Evolutionary conservation across 2,888 invertebrate genomes (phyloP).

Genomic region (Ctenicera cuprea): DNA sequence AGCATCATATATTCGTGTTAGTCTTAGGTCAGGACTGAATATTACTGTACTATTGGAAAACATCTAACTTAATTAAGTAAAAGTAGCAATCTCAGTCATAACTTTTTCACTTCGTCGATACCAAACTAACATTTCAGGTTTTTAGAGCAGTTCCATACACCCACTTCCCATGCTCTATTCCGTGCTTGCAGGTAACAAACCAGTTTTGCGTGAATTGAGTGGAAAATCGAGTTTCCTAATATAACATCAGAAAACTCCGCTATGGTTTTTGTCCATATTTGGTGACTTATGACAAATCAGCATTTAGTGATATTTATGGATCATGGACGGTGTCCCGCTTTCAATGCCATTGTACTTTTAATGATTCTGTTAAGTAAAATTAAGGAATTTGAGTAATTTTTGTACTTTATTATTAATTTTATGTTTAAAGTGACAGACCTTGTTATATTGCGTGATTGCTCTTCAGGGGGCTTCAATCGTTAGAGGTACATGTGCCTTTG

Average conservation of each 20-base stretch:
- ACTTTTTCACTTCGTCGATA: background rate
- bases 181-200: constrained; percentile 17
- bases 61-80: background rate
- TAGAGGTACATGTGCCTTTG: too few species aligned
- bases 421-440: too few species aligned
- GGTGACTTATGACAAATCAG: constrained; percentile 3
- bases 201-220: constrained; percentile 27
- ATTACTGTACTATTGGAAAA: background rate
- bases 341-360: background rate
- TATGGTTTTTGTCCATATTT: constrained; percentile 13
- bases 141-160: constrained; percentile 13
- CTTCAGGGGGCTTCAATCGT: too few species aligned
- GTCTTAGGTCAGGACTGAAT: background rate
- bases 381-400: too few species aligned
- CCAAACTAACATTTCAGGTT: background rate
- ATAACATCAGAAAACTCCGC: constrained; percentile 6
- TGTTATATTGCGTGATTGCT: too few species aligned
- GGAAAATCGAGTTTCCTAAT: constrained; percentile 27
- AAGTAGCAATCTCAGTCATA: background rate
- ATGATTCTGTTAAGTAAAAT: too few species aligned
- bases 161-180: constrained; percentile 19
- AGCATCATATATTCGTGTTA: too few species aligned
- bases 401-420: background rate
- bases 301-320: background rate
- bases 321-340: background rate